Base-by-base conservation (phyloP, 2,797 vertebrate species). In the Carapus acus region DNA sequence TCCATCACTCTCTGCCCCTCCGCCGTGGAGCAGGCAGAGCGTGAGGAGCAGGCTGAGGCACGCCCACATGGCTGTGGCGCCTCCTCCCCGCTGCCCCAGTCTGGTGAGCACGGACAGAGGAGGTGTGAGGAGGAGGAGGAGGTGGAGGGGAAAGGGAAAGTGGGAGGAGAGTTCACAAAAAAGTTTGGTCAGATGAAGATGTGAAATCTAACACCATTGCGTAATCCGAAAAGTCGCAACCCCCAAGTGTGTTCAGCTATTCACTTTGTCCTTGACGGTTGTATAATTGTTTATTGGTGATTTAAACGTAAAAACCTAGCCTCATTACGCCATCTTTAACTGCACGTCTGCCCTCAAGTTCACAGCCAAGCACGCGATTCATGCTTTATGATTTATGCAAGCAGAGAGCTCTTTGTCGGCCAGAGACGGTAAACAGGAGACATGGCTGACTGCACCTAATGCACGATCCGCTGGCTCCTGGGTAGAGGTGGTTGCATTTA, bases 1-100 rank as follows among this genome's bases (percentile, higher is more conserved):
- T 16, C 67, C 84, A 41, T 89, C 91, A 76, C 81, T 86, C 90
- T 94, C 92, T 65, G 89, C 52, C 16, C 88, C 79, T 71, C 91
- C 89, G 75, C 80, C 85, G 7, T 84, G 88, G 80, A 97, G 90
- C 79, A 95, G 82, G 85, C 90, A 92, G 85, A 98, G 90, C 82
- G 89, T 88, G 86, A 95, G 81, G 82, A 90, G 83, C 60, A 96
- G 80, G 68, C 88, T 87, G 70, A 96, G 83, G 73, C 85, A 72
- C 52, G 69, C 87, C 93, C 91, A 91, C 95, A 99, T 99, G 51
- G 37, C 58, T 58, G 53, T 46, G 46, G 62, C 29, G 48, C 4
- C n/a, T n/a, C 73, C 71, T 63, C 62, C 65, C 65, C 33, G 21
- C 76, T 65, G 49, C 65, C 49, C 62, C 34, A 34, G 44, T 65